Percentiles rank a stretch among this genome's conserved stretches.
These are phyloP conservation scores for Aplodontia rufa DNA, from an alignment of 2,113 vertebrate species.

Conservation along the genomic window DNA sequence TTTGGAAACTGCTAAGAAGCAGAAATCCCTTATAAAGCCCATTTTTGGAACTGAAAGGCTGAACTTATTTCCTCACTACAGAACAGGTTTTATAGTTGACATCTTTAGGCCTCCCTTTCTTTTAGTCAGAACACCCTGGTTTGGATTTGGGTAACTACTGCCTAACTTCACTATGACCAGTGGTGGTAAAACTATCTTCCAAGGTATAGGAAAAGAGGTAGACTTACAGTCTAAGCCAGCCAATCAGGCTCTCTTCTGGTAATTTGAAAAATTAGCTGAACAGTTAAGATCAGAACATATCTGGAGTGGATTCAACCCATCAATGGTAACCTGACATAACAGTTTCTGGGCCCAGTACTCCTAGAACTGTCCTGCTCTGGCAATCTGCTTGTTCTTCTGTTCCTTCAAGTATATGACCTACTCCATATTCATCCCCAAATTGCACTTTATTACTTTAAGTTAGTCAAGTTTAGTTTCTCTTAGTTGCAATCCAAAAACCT, in stretches of 20 bases:
- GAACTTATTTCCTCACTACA: background rate
- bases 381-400: background rate
- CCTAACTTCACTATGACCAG: background rate
- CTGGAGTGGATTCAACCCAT: background rate
- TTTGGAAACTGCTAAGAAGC: background rate
- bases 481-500: slow-evolving; percentile 27
- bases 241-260: background rate
- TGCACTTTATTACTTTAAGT: background rate
- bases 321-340: background rate
- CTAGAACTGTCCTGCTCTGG: background rate
- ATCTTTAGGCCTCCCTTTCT: background rate
- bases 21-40: background rate
- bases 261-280: slow-evolving; percentile 18
- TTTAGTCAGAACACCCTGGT: background rate
- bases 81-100: background rate
- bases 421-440: background rate
- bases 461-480: background rate
- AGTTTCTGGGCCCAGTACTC: background rate
- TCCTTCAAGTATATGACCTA: slow-evolving; percentile 17
- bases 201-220: background rate
- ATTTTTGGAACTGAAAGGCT: background rate
- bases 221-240: background rate
- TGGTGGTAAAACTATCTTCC: background rate
- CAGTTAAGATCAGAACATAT: slow-evolving; percentile 15
- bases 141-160: background rate